These are phyloP conservation scores for Troilus luridus DNA, from an alignment of 2,888 invertebrate genomes.

Conservation along the genomic window DNA sequence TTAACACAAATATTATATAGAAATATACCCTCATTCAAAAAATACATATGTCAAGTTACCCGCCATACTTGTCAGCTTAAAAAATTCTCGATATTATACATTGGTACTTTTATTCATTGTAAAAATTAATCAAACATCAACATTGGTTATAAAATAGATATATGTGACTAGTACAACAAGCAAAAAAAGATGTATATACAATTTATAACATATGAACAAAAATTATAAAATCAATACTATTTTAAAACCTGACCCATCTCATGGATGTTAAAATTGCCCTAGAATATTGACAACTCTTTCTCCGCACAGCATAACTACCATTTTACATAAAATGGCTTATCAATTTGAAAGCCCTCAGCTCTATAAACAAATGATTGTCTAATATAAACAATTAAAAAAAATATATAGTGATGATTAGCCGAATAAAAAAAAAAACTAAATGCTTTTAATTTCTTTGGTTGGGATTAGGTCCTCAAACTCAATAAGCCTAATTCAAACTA, in stretches of 20 bases:
- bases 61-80: background rate
- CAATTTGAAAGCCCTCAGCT: slow-evolving; percentile 33
- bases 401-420: background rate
- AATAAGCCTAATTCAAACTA: background rate
- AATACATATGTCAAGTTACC: background rate
- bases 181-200: background rate
- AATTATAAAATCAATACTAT: background rate
- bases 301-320: background rate
- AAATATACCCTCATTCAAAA: background rate
- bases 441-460: slow-evolving; percentile 31
- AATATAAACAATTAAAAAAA: background rate
- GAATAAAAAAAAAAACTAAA: background rate
- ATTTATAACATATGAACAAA: background rate
- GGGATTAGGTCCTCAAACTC: slow-evolving; percentile 16
- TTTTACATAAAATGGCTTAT: slow-evolving; percentile 3
- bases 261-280: background rate
- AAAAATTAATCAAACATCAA: background rate
- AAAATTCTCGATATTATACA: background rate
- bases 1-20: background rate
- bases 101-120: background rate
- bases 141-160: background rate
- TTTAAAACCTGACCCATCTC: background rate
- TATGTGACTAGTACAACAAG: background rate
- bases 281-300: background rate
- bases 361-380: slow-evolving; percentile 43